These are phyloP conservation scores for Aradus depressus DNA, from an alignment of 2,888 invertebrate species.

Conservation along the genomic window DNA sequence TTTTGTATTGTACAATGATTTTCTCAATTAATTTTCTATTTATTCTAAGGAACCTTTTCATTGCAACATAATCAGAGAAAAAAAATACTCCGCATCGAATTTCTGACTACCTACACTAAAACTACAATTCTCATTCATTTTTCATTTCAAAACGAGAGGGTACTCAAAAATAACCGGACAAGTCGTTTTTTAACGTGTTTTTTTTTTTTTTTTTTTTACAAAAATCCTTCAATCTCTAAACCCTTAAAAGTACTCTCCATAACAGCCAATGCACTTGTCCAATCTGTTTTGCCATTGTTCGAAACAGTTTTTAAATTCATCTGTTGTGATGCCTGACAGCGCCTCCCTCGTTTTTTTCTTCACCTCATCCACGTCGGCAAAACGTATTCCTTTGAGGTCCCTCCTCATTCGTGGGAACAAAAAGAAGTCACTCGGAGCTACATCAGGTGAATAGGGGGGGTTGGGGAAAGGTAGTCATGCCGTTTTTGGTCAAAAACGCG, in stretches of 20 bases:
- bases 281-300: slow-evolving; percentile 5
- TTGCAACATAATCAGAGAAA: too few relatives aligned
- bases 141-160: too few relatives aligned
- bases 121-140: too few relatives aligned
- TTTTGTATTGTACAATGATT: too few relatives aligned
- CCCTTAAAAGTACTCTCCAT: slow-evolving; percentile 9
- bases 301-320: slow-evolving; percentile 1
- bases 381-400: slow-evolving; percentile 1
- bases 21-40: too few relatives aligned
- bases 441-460: slow-evolving; percentile 20
- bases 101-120: too few relatives aligned
- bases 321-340: slow-evolving; percentile 8
- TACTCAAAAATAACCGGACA: too few relatives aligned
- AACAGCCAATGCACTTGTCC: slow-evolving; percentile 1
- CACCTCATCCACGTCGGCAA: slow-evolving; percentile 6
- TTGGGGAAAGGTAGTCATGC: slow-evolving; percentile 14
- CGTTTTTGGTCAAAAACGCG: slow-evolving; percentile 16
- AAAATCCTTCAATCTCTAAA: too few relatives aligned
- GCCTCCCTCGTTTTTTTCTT: slow-evolving; percentile 12
- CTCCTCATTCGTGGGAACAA: slow-evolving; percentile 8
- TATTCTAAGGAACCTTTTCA: too few relatives aligned
- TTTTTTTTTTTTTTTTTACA: too few relatives aligned
- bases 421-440: slow-evolving; percentile 10
- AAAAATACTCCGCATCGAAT: too few relatives aligned
- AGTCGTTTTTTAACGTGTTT: too few relatives aligned